A percentile compares a stretch with the other conserved stretches of the same genome.
Conservation (phyloP, 2,797 vertebrate species). For the Ceyx erithaca region DNA sequence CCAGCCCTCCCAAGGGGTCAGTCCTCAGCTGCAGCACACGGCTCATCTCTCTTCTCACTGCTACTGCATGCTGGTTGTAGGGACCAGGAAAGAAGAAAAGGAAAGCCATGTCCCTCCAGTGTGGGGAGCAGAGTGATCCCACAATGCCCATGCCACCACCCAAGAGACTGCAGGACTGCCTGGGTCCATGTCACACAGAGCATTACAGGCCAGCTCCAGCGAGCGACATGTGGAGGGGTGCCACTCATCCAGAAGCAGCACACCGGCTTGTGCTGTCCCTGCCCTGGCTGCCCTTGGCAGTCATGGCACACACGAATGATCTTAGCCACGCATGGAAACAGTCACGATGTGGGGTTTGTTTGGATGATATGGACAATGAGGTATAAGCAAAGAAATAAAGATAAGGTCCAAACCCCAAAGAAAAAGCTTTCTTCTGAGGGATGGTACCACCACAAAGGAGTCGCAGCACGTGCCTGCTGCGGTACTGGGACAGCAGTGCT, state of each 20-base stretch:
- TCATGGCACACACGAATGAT: not conserved
- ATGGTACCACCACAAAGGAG: not conserved
- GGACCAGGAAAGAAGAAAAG: not conserved
- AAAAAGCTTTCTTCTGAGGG: not conserved
- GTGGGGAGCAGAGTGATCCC: fast-evolving
- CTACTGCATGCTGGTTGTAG: not conserved
- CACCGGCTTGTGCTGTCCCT: fast-evolving
- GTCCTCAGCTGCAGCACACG: not conserved
- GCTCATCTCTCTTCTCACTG: not conserved
- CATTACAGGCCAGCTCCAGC: fast-evolving
- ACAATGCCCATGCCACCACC: fast-evolving
- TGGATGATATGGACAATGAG: fast-evolving
- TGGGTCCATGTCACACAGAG: fast-evolving
- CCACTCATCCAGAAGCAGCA: fast-evolving
- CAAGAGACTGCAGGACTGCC: fast-evolving
- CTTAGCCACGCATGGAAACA: fast-evolving
- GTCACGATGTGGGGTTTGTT: not conserved
- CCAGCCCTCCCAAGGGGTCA: not conserved
- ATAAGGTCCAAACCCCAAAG: not conserved
- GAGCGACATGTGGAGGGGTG: fast-evolving
- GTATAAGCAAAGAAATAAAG: not conserved
- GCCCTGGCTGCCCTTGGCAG: not conserved
- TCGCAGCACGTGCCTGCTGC: fast-evolving
- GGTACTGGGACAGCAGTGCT: fast-evolving
- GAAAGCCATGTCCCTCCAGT: not conserved